Base-by-base conservation (phyloP, 2,888 invertebrate species). In the Acheta domesticus region DNA sequence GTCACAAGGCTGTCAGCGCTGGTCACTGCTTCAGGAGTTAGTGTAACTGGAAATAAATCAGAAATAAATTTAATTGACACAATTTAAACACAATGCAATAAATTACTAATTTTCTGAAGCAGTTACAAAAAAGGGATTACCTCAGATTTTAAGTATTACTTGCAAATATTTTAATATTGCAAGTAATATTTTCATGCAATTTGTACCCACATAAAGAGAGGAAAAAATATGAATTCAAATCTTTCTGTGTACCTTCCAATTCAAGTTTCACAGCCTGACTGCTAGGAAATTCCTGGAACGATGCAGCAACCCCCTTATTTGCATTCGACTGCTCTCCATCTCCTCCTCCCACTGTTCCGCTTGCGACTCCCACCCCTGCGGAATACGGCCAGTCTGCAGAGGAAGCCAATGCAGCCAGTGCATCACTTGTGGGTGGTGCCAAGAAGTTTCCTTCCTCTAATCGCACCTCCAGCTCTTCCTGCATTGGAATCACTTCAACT, bases 11-110 rank as follows among this genome's bases (percentile, higher is more conserved):
- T 86, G 80, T 88, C 88, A 48, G 81, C 81, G 8, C 86, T 85
- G 82, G 86, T 87, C 82, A 90, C 89, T 84, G 91, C 90, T 86
- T 91, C 91, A 11, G 91, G 91, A 1, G 91, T 91, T 83, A 91
- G 86, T 1, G 91, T 91, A 48, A 91, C 90, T 85, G 82, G 23
- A 82, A 82, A 36, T 36, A 36, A 36, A 36, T 36, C 5, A 36
- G 0, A 36, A 36, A 36, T 49, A 79, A 48, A 74, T 80, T 11
- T 12, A 79, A 77, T 78, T 36, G 11, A 19, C 16, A 74, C 21
- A 20, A 3, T 74, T 74, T 20, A 11, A 74, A 74, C 21, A 78
- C 49, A 62, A 36, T 62, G 62, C 5, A 62, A 5, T 36, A 36
- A 36, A 36, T 36, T 36, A 8, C 5, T 36, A 36, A 36, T 36